Evolutionary conservation across 2,888 invertebrate species (phyloP).

Genomic region (Tethea ocularis): DNA sequence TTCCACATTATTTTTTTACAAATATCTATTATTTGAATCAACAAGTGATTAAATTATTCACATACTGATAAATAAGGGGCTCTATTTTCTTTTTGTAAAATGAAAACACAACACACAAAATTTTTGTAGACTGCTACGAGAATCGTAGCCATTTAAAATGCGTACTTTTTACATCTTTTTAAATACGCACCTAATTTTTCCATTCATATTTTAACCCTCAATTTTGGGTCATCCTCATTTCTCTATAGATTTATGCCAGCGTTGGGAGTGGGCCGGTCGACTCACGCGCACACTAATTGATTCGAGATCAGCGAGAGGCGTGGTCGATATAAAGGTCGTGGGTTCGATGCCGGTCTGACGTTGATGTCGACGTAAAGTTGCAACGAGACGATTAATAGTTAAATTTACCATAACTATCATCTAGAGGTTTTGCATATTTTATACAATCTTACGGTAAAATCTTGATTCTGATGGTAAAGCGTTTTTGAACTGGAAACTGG

Average conservation of each 20-base stretch:
- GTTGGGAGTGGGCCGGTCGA: constrained; percentile 30
- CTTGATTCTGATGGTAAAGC: too few relatives aligned
- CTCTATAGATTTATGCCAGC: constrained; percentile 3
- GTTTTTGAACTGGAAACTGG: too few relatives aligned
- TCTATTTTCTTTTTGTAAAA: too few relatives aligned
- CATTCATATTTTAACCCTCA: background rate
- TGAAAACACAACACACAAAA: too few relatives aligned
- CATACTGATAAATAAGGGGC: too few relatives aligned
- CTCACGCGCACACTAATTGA: constrained; percentile 65
- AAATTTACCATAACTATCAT: constrained; percentile 29
- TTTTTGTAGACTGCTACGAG: background rate
- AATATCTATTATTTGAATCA: too few relatives aligned
- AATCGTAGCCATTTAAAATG: background rate
- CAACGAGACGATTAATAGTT: background rate
- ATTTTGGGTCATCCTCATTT: constrained; percentile 39
- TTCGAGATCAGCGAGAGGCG: constrained; percentile 55
- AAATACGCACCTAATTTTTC: background rate
- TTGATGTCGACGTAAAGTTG: constrained; percentile 23
- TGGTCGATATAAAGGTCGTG: constrained; percentile 58
- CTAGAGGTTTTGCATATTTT: constrained; percentile 4
- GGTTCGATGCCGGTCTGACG: constrained; percentile 45
- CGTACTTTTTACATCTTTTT: background rate
- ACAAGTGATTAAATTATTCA: too few relatives aligned
- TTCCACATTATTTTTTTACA: too few relatives aligned
- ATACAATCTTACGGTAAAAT: too few relatives aligned